A percentile compares a stretch with the other conserved stretches of the same genome.
These are phyloP conservation scores for Sebastes matsubarae DNA, from an alignment of 2,797 vertebrate species.

Conservation along the genomic window DNA sequence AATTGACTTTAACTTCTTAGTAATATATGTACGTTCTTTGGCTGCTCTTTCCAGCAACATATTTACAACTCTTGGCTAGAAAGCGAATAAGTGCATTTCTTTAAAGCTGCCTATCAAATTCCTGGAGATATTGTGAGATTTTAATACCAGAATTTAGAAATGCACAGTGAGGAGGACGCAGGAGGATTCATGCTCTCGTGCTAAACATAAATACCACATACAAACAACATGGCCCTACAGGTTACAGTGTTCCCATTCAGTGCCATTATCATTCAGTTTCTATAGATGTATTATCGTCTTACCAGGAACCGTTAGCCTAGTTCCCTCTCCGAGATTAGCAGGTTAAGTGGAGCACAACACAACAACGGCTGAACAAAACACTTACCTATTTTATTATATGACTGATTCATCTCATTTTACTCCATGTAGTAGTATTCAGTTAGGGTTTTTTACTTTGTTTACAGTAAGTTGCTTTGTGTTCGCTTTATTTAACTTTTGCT, in stretches of 20 bases:
- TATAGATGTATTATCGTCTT: background rate
- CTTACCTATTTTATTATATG: too few species aligned
- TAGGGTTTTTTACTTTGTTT: too few species aligned
- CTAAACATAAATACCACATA: too few species aligned
- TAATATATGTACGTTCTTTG: too few species aligned
- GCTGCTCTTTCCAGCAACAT: background rate
- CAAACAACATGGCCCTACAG: too few species aligned
- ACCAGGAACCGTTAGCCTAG: conserved; percentile 30
- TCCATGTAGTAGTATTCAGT: background rate
- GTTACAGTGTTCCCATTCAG: background rate
- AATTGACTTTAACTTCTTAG: too few species aligned
- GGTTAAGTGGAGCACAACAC: background rate
- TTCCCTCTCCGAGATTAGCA: conserved; percentile 14
- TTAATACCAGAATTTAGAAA: background rate
- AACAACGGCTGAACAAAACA: background rate
- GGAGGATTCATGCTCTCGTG: too few species aligned
- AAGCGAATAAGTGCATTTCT: background rate
- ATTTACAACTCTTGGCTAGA: background rate
- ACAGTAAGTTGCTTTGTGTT: background rate
- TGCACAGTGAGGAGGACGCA: too few species aligned
- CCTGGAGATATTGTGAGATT: background rate
- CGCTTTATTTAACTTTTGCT: too few species aligned
- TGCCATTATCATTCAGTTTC: background rate
- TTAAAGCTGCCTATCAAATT: background rate
- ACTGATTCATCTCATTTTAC: background rate